Evolutionary conservation across 2,888 invertebrate genomes (phyloP).

Genomic region (Drosophila acutilabella): DNA sequence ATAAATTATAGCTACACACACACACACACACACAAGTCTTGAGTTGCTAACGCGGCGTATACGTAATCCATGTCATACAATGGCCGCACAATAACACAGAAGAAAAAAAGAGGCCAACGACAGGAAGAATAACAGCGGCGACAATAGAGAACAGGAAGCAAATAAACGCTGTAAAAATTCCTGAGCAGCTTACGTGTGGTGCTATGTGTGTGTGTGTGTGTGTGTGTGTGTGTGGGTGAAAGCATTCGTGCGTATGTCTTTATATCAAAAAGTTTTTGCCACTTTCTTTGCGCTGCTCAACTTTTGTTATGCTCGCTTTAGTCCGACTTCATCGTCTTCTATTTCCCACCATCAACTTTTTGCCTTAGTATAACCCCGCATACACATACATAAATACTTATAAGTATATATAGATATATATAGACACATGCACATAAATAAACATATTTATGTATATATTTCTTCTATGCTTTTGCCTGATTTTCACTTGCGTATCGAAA

Average conservation of each 20-base stretch:
- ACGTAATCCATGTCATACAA: conserved; percentile 63
- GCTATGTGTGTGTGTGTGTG: conserved; percentile 37
- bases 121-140: conserved; percentile 53
- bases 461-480: conserved; percentile 44
- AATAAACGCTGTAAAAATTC: conserved; percentile 71
- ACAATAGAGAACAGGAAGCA: conserved; percentile 70
- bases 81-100: conserved; percentile 18
- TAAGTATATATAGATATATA: conserved; percentile 51
- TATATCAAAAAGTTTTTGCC: conserved; percentile 78
- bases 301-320: conserved; percentile 81
- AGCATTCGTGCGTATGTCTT: conserved; percentile 77
- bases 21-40: conserved; percentile 20
- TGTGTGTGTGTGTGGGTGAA: conserved; percentile 19
- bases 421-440: conserved; percentile 25
- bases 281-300: conserved; percentile 74
- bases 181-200: conserved; percentile 66
- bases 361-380: conserved; percentile 12
- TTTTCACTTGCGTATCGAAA: conserved; percentile 61
- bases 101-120: conserved; percentile 20
- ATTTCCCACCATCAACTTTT: not conserved
- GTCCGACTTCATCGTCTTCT: conserved; percentile 29
- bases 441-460: conserved; percentile 53
- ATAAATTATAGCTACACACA: conserved; percentile 68
- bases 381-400: conserved; percentile 37
- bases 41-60: conserved; percentile 62